phyloP scores from a whole-genome alignment of 2,113 vertebrate genomes.

The Acanthochromis polyacanthus region DNA sequence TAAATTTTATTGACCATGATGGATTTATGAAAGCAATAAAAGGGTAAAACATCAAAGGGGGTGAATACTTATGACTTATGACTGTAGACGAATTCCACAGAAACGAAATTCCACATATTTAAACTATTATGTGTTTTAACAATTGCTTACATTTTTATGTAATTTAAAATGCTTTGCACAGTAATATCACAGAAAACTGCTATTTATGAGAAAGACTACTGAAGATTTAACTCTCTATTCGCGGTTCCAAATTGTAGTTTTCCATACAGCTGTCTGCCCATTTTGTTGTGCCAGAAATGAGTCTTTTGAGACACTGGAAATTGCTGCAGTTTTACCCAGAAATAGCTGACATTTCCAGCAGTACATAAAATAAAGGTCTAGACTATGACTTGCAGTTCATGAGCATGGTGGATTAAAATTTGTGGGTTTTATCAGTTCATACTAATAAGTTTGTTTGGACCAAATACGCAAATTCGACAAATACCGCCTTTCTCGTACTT shows the following conservation, averaged over 20 bases:
- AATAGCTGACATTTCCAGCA: constrained; percentile 8
- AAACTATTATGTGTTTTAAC: too few species aligned
- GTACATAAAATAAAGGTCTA: background rate
- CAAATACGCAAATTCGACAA: background rate
- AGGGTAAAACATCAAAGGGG: too few species aligned
- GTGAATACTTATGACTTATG: too few species aligned
- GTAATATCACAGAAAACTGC: too few species aligned
- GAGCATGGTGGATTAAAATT: background rate
- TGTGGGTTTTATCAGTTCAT: background rate
- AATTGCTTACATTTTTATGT: too few species aligned
- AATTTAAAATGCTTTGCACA: too few species aligned
- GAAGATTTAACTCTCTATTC: background rate
- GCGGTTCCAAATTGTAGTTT: background rate
- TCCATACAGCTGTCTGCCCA: background rate
- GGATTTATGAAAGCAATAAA: too few species aligned
- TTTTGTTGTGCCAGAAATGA: constrained; percentile 12
- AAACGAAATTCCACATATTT: too few species aligned
- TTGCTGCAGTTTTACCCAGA: background rate
- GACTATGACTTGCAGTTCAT: background rate
- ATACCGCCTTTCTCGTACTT: background rate
- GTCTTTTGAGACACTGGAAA: background rate
- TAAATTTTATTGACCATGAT: too few species aligned
- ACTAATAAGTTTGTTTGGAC: background rate
- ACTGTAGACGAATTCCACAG: too few species aligned
- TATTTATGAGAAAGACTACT: background rate